phyloP scores from a whole-genome alignment of 2,888 invertebrate genomes.

The Netelia virgata region DNA sequence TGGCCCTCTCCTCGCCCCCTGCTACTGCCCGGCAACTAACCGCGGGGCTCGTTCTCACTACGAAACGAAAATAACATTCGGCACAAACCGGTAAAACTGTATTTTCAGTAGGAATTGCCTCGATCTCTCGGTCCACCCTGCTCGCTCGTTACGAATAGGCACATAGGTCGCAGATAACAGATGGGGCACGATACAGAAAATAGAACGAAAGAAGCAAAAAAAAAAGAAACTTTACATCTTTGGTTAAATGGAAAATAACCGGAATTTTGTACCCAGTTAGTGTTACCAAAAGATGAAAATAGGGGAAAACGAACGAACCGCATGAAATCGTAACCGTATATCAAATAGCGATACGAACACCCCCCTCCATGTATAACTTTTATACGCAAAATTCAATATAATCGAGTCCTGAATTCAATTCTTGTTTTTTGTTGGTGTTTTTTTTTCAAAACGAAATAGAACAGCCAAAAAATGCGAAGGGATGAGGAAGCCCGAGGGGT shows the following conservation, averaged over 20 bases:
- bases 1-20: neutral
- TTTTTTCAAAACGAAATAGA: neutral
- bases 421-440: too few species aligned
- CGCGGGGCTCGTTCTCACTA: conserved; percentile 54
- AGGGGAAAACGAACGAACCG: too few species aligned
- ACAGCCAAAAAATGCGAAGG: neutral
- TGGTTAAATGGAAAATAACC: neutral
- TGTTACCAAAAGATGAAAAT: too few species aligned
- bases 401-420: neutral
- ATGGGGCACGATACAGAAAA: neutral
- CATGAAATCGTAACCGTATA: too few species aligned
- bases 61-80: conserved; percentile 57
- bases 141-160: conserved; percentile 9
- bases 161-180: conserved; percentile 24
- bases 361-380: too few species aligned
- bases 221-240: neutral
- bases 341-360: too few species aligned
- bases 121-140: conserved; percentile 32
- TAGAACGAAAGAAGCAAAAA: neutral
- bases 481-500: neutral
- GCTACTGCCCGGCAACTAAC: conserved; percentile 24
- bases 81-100: conserved; percentile 58
- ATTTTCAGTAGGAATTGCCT: conserved; percentile 67
- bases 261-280: too few species aligned
- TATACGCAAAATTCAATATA: neutral